Evolutionary conservation across 2,888 invertebrate genomes (phyloP).

Genomic region (Drosophila imparisetae): DNA sequence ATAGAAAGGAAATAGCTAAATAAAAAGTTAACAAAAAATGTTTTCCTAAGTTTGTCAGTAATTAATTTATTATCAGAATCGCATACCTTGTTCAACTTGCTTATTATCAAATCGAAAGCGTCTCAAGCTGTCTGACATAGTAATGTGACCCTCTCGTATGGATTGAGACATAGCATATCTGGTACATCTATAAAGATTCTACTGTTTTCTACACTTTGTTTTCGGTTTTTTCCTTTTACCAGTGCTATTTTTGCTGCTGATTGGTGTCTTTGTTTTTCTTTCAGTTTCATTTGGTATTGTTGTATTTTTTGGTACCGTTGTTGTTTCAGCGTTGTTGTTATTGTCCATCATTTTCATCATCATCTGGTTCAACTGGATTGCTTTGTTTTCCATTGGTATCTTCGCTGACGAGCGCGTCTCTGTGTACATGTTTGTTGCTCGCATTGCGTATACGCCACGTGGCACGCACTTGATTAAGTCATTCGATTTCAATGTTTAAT

Average conservation of each 20-base stretch:
- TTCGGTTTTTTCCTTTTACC: conserved; percentile 26
- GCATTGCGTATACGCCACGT: conserved; percentile 72
- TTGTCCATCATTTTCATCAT: conserved; percentile 20
- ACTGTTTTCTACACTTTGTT: conserved; percentile 21
- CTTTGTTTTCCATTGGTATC: conserved; percentile 18
- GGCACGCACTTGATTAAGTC: conserved; percentile 76
- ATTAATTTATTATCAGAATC: neutral
- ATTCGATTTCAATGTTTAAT: conserved; percentile 68
- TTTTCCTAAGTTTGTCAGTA: too few relatives aligned
- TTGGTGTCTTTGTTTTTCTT: conserved; percentile 66
- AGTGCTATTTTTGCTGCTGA: conserved; percentile 62
- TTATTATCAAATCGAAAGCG: neutral
- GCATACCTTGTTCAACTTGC: neutral
- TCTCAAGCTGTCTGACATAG: neutral
- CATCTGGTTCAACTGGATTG: conserved; percentile 34
- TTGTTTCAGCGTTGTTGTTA: conserved; percentile 29
- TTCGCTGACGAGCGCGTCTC: conserved; percentile 10
- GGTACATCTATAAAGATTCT: conserved; percentile 55
- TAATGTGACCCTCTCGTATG: neutral
- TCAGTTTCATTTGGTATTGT: conserved; percentile 43
- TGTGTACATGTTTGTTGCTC: conserved; percentile 12
- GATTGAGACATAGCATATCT: conserved; percentile 22
- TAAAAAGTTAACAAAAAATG: too few relatives aligned
- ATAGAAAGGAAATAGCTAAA: too few relatives aligned
- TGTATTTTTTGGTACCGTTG: conserved; percentile 2